A percentile compares a stretch with the other conserved stretches of the same genome.
Conservation (phyloP, 1,140 invertebrate genomes). For the Drosophila triauraria region DNA sequence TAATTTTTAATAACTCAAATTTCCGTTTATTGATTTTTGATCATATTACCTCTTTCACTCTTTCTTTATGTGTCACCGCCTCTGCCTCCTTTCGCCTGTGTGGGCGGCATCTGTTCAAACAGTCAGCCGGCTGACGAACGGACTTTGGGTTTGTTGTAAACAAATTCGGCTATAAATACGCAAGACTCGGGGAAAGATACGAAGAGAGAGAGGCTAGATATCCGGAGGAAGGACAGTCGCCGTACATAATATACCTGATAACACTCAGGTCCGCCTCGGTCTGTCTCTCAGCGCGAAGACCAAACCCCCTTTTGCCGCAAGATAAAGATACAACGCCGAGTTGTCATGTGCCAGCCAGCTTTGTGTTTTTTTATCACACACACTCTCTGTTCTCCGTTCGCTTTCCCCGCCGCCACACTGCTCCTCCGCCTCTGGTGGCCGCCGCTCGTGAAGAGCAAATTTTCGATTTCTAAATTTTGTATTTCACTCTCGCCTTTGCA, state of each 20-base stretch:
- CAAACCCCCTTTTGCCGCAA: slow-evolving; percentile 46
- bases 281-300: slow-evolving; percentile 36
- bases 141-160: slow-evolving; percentile 75
- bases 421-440: slow-evolving; percentile 1
- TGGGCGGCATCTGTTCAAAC: slow-evolving; percentile 48
- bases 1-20: background rate
- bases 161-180: slow-evolving; percentile 56
- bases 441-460: slow-evolving; percentile 52
- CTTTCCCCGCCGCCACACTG: background rate
- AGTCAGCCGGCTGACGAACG: slow-evolving; percentile 32
- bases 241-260: slow-evolving; percentile 36
- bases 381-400: slow-evolving; percentile 58
- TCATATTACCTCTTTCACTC: background rate
- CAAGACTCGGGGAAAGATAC: slow-evolving; percentile 15
- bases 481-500: slow-evolving; percentile 54
- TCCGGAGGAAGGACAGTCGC: slow-evolving; percentile 28
- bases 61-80: background rate
- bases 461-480: slow-evolving; percentile 73
- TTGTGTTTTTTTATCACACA: slow-evolving; percentile 69
- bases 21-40: background rate
- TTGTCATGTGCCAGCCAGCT: slow-evolving; percentile 67
- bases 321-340: slow-evolving; percentile 49
- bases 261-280: slow-evolving; percentile 56
- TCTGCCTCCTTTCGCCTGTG: slow-evolving; percentile 1
- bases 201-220: slow-evolving; percentile 30